Evolutionary conservation across 2,113 vertebrate genomes (phyloP).

Genomic region (Atractosteus spatula): DNA sequence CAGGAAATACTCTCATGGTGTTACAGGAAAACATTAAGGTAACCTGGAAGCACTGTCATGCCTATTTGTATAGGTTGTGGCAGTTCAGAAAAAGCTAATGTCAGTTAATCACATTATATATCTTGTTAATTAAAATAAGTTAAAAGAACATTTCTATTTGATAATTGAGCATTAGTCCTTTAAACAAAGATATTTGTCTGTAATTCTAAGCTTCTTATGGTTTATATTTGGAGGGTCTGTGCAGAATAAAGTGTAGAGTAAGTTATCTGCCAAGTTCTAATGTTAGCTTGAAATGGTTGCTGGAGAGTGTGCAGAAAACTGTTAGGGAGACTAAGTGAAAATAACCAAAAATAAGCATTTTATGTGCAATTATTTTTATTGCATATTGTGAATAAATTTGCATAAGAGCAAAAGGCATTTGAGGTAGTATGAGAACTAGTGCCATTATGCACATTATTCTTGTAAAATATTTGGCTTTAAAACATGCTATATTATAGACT

Average conservation of each 20-base stretch:
- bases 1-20: conserved; percentile 24
- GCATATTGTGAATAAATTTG: conserved; percentile 31
- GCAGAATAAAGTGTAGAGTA: conserved; percentile 36
- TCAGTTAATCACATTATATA: background rate
- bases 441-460: background rate
- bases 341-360: conserved; percentile 53
- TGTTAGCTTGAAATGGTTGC: conserved; percentile 43
- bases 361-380: conserved; percentile 41
- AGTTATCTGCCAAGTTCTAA: conserved; percentile 38
- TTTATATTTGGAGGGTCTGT: conserved; percentile 30
- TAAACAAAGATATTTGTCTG: conserved; percentile 36
- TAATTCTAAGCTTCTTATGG: conserved; percentile 32
- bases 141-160: conserved; percentile 11
- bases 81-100: background rate
- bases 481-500: too few species aligned
- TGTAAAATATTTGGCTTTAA: too few species aligned
- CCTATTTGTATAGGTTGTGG: background rate
- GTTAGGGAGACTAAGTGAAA: conserved; percentile 33
- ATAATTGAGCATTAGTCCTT: background rate
- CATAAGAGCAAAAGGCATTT: conserved; percentile 4
- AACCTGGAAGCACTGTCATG: conserved; percentile 22
- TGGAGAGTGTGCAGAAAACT: conserved; percentile 36
- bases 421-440: background rate
- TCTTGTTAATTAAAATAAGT: background rate
- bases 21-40: conserved; percentile 27